Evolutionary conservation across 2,888 invertebrate genomes (phyloP), one percentile per base, ranked within the genome.

Genomic region (Geophilus truncorum): DNA sequence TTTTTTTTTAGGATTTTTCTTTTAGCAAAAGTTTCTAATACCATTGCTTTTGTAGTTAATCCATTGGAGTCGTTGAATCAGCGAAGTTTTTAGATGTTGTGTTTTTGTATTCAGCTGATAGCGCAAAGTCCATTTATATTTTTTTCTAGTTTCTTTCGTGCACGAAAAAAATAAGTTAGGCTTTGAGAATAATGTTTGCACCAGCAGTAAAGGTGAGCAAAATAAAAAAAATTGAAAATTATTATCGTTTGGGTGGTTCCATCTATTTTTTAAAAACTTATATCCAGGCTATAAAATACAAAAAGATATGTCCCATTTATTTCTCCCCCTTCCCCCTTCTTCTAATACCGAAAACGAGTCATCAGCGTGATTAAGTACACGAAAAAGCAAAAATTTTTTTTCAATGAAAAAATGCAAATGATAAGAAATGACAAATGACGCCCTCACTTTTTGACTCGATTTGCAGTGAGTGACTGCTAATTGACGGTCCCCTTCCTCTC

Each of bases 41-140:
- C 45, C 45, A 18, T 45, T 45, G 45, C 45, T 12, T 70, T 70
- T 70, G 25, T 28, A 70, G 9, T 70, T 70, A 70, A 70, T 70
- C 70, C 28, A 15, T 28, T 28, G 70, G 23, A 70, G 70, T 70
- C 25, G 70, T 70, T 70, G 70, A 70, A 70, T 70, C 70, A 70
- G 70, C 28, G 70, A 70, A 70, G 70, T 25, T 23, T 70, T 70
- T 70, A 25, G 57, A 25, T 70, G 70, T 15, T 28, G 25, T 70
- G 70, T 70, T 25, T 70, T 70, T 70, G 70, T 70, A 70, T 70
- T 70, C 70, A 70, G 70, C 25, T 70, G 70, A 70, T 25, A 25
- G 70, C 70, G 25, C 70, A 25, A 70, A 70, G 12, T 70, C 70
- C 25, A 70, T 70, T 70, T 70, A 70, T 70, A 28, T 70, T 25